phyloP scores from a whole-genome alignment of 2,797 vertebrate species.

The Neomorphus geoffroyi region DNA sequence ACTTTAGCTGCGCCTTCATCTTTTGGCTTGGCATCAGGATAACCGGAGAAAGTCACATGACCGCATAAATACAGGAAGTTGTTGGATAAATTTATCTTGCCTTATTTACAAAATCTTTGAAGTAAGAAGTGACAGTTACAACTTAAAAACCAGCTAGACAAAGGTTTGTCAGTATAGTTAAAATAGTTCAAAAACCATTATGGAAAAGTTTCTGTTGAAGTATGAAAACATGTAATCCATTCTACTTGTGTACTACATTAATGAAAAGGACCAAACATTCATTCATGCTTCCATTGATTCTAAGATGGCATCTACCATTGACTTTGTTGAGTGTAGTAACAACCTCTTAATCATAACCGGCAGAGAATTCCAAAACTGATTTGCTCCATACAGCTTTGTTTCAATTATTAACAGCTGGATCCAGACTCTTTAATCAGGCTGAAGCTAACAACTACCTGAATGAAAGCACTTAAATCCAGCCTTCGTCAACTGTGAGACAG shows the following conservation, averaged over 20 bases:
- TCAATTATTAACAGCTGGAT: slow-evolving; percentile 15
- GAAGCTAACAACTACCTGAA: not conserved
- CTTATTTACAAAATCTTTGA: not conserved
- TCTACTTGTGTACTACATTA: not conserved
- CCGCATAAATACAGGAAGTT: not conserved
- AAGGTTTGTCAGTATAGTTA: not conserved
- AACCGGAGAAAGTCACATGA: not conserved
- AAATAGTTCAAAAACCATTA: not conserved
- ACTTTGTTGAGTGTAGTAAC: not conserved
- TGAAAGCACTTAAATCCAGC: not conserved
- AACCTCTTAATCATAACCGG: not conserved
- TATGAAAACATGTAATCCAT: not conserved
- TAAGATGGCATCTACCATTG: not conserved
- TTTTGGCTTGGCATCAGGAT: not conserved
- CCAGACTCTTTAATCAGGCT: not conserved
- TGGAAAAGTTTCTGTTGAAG: not conserved
- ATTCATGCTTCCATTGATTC: not conserved
- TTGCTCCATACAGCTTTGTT: not conserved
- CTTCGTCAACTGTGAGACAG: not conserved
- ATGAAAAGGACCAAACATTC: not conserved
- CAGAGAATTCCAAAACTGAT: not conserved
- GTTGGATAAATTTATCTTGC: not conserved
- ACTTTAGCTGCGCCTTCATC: not conserved
- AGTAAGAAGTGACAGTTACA: not conserved
- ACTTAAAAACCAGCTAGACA: not conserved